Base-by-base conservation (phyloP, 2,113 vertebrate genomes). In the Gallinago paraguaiae region DNA sequence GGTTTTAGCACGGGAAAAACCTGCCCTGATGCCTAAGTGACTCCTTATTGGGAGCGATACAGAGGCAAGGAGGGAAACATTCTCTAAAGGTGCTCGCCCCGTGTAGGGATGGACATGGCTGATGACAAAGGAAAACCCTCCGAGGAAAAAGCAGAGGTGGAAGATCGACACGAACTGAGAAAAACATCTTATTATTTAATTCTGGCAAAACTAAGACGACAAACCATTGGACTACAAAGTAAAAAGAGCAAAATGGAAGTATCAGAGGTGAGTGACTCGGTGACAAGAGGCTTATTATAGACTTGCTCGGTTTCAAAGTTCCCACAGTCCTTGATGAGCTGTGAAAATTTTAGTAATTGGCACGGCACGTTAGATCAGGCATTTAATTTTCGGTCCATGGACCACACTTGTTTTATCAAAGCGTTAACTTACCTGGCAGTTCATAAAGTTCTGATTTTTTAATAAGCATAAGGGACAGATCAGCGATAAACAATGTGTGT, bases 351-450 rank as follows among this genome's bases (percentile, higher is more conserved):
- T 23, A 67, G 51, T 46, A 88, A 86, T 4, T 30, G 74, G 84
- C 57, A 53, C 5, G 8, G n/a, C 19, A 31, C 76, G 74, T 41
- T 25, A n/a, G 19, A 74, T 27, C 53, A 83, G 54, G 61, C 39
- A 35, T 56, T 95, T 83, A 31, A 93, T 87, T 83, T 93, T 72
- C 90, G 78, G n/a, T 43, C 60, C 86, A 10, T 1, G 72, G 53
- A 28, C 33, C 68, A 7, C 6, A 54, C 20, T 53, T 48, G 35
- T 71, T 94, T 89, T 45, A 86, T 60, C 59, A 27, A 86, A 63
- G 78, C 88, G 90, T 56, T 90, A 91, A 96, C 64, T 95, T 83
- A 93, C 92, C 82, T 80, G 50, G 53, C 24, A 70, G 63, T 1
- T 28, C 59, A 63, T 19, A 61, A 59, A 83, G 46, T 61, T 60